Percentiles rank a stretch among this genome's conserved stretches.
Conservation (phyloP, 1,140 invertebrate genomes). For the Drosophila elegans region DNA sequence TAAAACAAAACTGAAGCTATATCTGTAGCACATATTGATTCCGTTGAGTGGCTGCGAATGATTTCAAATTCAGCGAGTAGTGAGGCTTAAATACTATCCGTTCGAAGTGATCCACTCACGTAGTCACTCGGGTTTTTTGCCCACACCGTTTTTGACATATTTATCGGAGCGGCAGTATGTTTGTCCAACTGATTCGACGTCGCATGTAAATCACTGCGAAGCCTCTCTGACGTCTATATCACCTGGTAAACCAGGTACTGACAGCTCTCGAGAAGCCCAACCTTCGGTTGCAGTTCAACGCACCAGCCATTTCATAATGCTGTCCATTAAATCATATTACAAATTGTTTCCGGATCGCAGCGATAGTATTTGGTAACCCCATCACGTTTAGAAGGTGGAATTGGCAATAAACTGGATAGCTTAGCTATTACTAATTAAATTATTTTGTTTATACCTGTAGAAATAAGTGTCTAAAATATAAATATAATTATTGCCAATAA, state of each 20-base stretch:
- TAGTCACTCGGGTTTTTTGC: slow-evolving; percentile 30
- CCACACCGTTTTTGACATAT: slow-evolving; percentile 35
- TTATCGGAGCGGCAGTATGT: slow-evolving; percentile 38
- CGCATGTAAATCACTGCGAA: slow-evolving; percentile 64
- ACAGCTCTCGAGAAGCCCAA: slow-evolving; percentile 31
- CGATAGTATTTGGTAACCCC: slow-evolving; percentile 6
- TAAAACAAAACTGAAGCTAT: slow-evolving; percentile 27
- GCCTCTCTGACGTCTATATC: slow-evolving; percentile 23
- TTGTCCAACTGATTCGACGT: slow-evolving; percentile 65
- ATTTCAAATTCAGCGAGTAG: slow-evolving; percentile 9
- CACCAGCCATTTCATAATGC: slow-evolving; percentile 29
- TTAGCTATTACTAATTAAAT: background rate
- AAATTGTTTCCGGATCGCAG: slow-evolving; percentile 49
- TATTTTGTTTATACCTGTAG: background rate
- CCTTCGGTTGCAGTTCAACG: slow-evolving; percentile 70
- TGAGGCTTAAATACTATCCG: slow-evolving; percentile 62
- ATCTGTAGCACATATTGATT: slow-evolving; percentile 61
- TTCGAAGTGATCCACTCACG: slow-evolving; percentile 21
- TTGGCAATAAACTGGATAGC: background rate
- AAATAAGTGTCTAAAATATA: no score
- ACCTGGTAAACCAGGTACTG: slow-evolving; percentile 13
- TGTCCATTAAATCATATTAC: slow-evolving; percentile 42
- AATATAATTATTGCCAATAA: no score
- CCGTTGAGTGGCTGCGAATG: slow-evolving; percentile 49
- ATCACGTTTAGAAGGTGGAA: slow-evolving; percentile 16